phyloP scores from a whole-genome alignment of 1,140 invertebrate species.

The Acyrthosiphon pisum region DNA sequence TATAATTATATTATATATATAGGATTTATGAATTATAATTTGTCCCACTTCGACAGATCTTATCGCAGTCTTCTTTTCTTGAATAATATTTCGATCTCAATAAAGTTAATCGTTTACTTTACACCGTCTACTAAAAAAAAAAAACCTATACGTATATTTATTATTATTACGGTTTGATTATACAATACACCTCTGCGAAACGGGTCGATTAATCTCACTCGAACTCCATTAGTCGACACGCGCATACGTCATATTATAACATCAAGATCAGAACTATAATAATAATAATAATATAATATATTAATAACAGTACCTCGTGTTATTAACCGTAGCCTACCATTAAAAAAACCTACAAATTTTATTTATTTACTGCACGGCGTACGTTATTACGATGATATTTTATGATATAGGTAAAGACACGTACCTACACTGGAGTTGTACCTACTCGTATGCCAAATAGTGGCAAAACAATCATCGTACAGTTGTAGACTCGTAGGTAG shows the following conservation, averaged over 20 bases:
- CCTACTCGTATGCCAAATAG: too few relatives aligned
- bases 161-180: background rate
- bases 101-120: background rate
- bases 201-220: constrained; percentile 1
- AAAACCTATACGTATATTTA: background rate
- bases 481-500: too few relatives aligned
- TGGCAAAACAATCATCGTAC: too few relatives aligned
- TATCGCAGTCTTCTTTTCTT: background rate
- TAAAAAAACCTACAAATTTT: background rate
- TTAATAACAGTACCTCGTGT: background rate
- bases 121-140: background rate
- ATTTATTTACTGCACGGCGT: background rate
- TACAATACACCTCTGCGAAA: background rate
- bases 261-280: background rate
- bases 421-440: background rate
- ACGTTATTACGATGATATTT: background rate
- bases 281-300: too few relatives aligned
- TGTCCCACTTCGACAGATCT: background rate
- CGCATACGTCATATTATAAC: background rate
- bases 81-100: background rate
- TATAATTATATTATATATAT: background rate
- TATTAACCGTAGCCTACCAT: background rate
- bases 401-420: background rate
- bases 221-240: background rate
- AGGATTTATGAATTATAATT: background rate